Conservation (phyloP, 2,113 vertebrate genomes). For the Bettongia penicillata region DNA sequence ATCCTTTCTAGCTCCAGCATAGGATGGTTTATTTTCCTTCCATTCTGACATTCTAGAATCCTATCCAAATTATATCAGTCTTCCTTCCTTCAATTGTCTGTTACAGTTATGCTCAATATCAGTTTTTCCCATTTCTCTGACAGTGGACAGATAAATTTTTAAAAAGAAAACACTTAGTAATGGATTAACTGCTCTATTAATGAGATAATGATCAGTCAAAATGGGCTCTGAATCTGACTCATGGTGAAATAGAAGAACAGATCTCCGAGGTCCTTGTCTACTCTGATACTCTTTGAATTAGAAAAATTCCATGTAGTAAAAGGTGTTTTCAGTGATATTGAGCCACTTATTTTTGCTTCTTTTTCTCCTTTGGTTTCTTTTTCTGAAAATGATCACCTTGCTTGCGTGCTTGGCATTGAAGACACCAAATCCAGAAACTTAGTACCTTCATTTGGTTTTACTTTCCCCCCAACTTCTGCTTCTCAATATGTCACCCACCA, state of each 20-base stretch:
- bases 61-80: background rate
- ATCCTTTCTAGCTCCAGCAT: background rate
- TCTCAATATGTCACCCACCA: background rate
- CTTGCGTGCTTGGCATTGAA: background rate
- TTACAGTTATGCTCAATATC: background rate
- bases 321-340: background rate
- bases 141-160: background rate
- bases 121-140: background rate
- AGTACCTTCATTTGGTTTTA: background rate
- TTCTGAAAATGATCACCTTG: background rate
- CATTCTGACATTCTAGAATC: background rate
- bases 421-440: background rate
- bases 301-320: background rate
- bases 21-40: background rate
- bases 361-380: background rate
- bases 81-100: background rate
- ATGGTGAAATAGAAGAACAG: background rate
- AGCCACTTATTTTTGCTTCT: background rate
- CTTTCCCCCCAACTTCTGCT: background rate
- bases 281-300: background rate
- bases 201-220: background rate
- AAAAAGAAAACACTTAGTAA: background rate
- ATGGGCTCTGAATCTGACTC: background rate
- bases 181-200: background rate
- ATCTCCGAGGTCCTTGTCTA: background rate